Base-by-base conservation (phyloP, 2,113 vertebrate genomes). In the Pimephales promelas region DNA sequence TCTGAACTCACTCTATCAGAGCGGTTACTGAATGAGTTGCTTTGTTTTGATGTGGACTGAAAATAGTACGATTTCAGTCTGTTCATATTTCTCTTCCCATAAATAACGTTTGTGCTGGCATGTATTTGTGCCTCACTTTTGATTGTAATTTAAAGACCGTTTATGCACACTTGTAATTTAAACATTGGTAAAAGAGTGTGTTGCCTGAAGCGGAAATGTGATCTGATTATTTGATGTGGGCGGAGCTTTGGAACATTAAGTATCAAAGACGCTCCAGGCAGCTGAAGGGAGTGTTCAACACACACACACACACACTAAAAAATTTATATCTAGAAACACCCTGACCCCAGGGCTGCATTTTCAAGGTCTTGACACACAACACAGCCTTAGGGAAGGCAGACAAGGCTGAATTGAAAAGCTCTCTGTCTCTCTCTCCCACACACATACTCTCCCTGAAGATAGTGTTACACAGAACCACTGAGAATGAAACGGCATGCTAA, bases 401-500 rank as follows among this genome's bases (percentile, higher is more conserved):
- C 64, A 40, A 52, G 64, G 26, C 61, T 24, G 20, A 81, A 81
- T 16, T 70, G 79, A 81, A 20, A 70, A 52, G 18, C 45, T 24
- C 61, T 68, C 61, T 81, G 24, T 66, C 61, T 68, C 61, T 79
- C 77, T 70, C 59, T 66, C 77, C 61, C 24, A 74, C 72, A 49
- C 72, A 74, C 72, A 74, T 31, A 52, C 16, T 59, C 22, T 57
- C 28, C 52, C 20, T 34, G 26, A 49, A 79, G 77, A 79, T 79
- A 34, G 59, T 79, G 59, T 79, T 66, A 66, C 77, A 49, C 43
- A 64, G 43, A 10, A 5, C 18, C 31, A 62, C 57, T 43, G 24
- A 79, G 43, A 77, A 77, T 57, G 31, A 57, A 56, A 40, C 11
- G 78, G 43, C 13, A 52, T 31, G 45, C 62, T 81, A 6, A 31